Evolutionary conservation across 2,888 invertebrate genomes (phyloP).

Genomic region (Acrobasis consociella): DNA sequence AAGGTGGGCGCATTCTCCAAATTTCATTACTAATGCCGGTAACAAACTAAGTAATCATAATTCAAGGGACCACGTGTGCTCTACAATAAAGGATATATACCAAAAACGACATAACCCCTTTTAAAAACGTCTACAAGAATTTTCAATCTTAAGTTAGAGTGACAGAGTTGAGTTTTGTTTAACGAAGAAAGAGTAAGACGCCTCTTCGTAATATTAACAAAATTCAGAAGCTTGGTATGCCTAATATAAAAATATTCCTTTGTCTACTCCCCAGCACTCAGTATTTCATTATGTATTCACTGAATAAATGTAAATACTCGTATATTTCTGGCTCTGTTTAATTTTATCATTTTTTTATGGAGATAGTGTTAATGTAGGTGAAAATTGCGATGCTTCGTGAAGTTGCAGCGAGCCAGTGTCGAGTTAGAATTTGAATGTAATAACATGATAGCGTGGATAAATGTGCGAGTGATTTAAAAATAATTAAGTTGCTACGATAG

Average conservation of each 20-base stretch:
- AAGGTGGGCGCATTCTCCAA: conserved; percentile 15
- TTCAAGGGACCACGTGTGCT: conserved; percentile 29
- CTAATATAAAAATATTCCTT: conserved; percentile 58
- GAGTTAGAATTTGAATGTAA: not conserved
- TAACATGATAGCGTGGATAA: not conserved
- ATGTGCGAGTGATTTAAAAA: not conserved
- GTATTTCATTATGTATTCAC: conserved; percentile 45
- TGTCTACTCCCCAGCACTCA: conserved; percentile 42
- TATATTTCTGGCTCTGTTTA: conserved; percentile 37
- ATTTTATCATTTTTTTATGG: conserved; percentile 33
- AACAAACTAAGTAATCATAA: conserved; percentile 28
- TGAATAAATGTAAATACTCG: conserved; percentile 52
- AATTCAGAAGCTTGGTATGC: conserved; percentile 53
- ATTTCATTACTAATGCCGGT: conserved; percentile 23
- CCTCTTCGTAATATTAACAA: conserved; percentile 47
- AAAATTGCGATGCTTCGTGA: conserved; percentile 7
- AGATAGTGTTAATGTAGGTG: conserved; percentile 14
- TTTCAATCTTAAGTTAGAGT: not conserved
- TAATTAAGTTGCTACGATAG: not conserved
- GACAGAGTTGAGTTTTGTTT: not conserved
- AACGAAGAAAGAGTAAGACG: not conserved
- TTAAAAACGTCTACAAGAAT: not conserved
- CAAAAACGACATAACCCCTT: conserved; percentile 20
- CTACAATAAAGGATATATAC: conserved; percentile 27
- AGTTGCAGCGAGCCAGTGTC: conserved; percentile 7